A percentile compares a stretch with the other conserved stretches of the same genome.
phyloP scores from a whole-genome alignment of 2,113 vertebrate genomes.

The Thalassoma bifasciatum region DNA sequence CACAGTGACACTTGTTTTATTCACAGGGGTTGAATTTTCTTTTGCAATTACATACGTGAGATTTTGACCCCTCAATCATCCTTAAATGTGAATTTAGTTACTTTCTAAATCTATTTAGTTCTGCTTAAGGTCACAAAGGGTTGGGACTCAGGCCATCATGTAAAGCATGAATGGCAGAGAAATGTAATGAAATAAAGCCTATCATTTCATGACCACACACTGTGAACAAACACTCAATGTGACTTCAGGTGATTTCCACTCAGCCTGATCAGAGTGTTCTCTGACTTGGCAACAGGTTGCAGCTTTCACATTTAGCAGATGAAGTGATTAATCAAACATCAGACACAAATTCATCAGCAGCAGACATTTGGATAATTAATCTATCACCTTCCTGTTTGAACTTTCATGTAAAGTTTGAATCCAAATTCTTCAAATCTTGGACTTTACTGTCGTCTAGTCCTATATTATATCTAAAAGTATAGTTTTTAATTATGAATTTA shows the following conservation, averaged over 20 bases:
- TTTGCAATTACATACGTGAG: background rate
- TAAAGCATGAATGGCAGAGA: background rate
- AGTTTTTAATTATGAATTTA: background rate
- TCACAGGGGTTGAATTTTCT: slow-evolving; percentile 11
- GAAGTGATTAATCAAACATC: background rate
- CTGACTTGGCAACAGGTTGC: background rate
- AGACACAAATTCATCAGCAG: background rate
- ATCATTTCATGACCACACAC: background rate
- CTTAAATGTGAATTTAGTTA: background rate
- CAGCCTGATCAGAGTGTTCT: background rate
- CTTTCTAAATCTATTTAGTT: slow-evolving; percentile 24
- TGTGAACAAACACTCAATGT: background rate
- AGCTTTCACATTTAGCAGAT: background rate
- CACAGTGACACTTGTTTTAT: background rate
- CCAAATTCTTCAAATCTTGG: background rate
- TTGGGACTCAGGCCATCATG: slow-evolving; percentile 5
- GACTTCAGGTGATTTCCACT: background rate
- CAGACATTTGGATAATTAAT: background rate
- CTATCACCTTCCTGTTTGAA: background rate
- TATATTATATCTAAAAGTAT: background rate
- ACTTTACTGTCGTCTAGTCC: background rate
- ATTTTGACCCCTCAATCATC: slow-evolving; percentile 10
- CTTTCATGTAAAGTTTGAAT: no score
- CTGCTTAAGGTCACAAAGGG: slow-evolving; percentile 8
- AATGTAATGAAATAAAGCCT: slow-evolving; percentile 3